Percentiles rank a stretch among this genome's conserved stretches.
These are phyloP conservation scores for Thalassarche chlororhynchos DNA, from an alignment of 2,113 vertebrate species.

Conservation along the genomic window DNA sequence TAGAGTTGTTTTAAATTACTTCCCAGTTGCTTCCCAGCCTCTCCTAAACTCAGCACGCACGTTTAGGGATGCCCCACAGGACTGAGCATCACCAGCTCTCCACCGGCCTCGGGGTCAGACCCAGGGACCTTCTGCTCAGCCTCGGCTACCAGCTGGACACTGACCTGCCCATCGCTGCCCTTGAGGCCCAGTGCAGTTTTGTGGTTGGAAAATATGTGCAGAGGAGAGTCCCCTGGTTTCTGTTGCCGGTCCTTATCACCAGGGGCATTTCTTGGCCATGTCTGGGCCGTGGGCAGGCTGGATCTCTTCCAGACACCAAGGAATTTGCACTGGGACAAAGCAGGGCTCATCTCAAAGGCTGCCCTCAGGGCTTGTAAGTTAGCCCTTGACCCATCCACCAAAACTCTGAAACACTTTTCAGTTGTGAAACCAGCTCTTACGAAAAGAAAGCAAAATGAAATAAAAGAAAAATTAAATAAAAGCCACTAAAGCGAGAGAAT, in stretches of 20 bases:
- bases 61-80: background rate
- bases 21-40: background rate
- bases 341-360: background rate
- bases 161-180: background rate
- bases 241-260: background rate
- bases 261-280: rapidly evolving
- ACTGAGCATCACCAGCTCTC: background rate
- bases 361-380: background rate
- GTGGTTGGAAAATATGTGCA: background rate
- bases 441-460: background rate
- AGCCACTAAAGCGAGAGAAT: background rate
- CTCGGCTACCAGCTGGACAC: rapidly evolving
- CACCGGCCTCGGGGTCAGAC: background rate
- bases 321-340: background rate
- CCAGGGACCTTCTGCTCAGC: background rate
- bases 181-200: background rate
- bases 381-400: background rate
- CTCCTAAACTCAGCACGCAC: background rate
- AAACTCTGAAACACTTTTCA: background rate
- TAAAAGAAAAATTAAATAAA: background rate
- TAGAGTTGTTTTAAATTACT: background rate
- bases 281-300: background rate
- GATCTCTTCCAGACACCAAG: background rate
- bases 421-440: background rate
- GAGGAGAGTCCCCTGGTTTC: background rate